Conservation (phyloP, 2,888 invertebrate species). For the Platypus cylindrus region DNA sequence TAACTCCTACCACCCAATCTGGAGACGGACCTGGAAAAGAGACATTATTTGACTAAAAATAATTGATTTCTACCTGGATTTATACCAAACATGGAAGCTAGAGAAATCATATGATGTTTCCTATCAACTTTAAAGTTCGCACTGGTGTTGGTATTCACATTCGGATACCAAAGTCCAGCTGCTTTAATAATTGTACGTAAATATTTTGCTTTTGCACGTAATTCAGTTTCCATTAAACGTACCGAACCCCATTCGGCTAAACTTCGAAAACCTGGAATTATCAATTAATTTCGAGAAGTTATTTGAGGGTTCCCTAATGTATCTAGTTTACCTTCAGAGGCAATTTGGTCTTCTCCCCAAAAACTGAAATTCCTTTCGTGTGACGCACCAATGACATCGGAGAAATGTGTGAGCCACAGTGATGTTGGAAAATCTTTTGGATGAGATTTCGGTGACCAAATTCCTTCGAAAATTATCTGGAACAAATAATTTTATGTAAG, state of each 20-base stretch:
- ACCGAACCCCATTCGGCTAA: constrained; percentile 85
- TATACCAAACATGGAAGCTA: constrained; percentile 76
- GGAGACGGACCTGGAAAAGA: constrained; percentile 71
- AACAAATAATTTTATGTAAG: no score
- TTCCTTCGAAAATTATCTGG: constrained; percentile 75
- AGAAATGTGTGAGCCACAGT: constrained; percentile 88
- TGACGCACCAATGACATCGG: constrained; percentile 90
- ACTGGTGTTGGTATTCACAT: constrained; percentile 71
- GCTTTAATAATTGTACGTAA: constrained; percentile 81
- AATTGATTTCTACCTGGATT: background rate
- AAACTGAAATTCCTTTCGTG: constrained; percentile 81
- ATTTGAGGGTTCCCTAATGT: background rate
- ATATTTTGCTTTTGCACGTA: constrained; percentile 65
- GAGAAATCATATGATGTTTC: constrained; percentile 72
- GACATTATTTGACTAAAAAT: background rate
- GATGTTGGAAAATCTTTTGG: constrained; percentile 91
- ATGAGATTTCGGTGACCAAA: constrained; percentile 92
- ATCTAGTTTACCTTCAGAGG: constrained; percentile 59
- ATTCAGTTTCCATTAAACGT: constrained; percentile 74
- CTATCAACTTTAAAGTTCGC: constrained; percentile 74
- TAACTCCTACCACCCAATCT: constrained; percentile 95
- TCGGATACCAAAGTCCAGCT: constrained; percentile 79
- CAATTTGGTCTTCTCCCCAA: constrained; percentile 80
- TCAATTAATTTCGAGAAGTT: background rate
- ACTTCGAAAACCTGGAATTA: constrained; percentile 50